These are phyloP conservation scores for Tetragonisca angustula DNA, from an alignment of 2,888 invertebrate genomes.

Conservation along the genomic window DNA sequence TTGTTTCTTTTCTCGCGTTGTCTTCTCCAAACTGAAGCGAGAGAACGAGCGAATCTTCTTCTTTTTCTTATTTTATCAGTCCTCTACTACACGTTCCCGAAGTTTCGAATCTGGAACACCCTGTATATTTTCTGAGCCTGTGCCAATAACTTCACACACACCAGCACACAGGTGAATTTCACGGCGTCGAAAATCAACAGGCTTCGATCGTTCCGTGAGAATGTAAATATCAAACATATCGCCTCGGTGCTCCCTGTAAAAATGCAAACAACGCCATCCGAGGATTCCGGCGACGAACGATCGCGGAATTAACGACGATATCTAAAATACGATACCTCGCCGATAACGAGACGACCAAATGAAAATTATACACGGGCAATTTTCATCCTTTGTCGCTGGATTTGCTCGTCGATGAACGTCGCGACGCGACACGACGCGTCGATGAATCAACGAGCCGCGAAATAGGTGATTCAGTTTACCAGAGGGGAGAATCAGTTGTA, in stretches of 20 bases:
- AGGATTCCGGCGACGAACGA: not conserved
- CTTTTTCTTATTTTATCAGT: too few species aligned
- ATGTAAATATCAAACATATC: not conserved
- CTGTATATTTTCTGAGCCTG: too few species aligned
- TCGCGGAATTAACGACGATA: not conserved
- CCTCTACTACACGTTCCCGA: too few species aligned
- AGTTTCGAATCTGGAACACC: too few species aligned
- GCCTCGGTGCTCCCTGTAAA: not conserved
- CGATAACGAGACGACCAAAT: not conserved
- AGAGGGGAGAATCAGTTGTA: not conserved
- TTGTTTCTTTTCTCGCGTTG: too few species aligned
- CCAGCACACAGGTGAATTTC: not conserved
- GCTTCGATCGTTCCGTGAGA: not conserved
- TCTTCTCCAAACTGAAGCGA: too few species aligned
- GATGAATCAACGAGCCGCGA: not conserved
- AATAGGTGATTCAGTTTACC: not conserved
- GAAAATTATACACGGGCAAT: not conserved
- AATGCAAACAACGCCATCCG: not conserved
- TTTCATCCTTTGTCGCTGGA: not conserved
- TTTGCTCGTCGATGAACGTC: not conserved
- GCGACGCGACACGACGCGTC: not conserved
- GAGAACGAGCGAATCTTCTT: too few species aligned
- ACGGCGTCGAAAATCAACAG: not conserved
- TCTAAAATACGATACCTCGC: too few species aligned
- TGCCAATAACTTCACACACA: too few species aligned